Conservation (phyloP, 2,888 invertebrate genomes). For the Kryphioiulus occultus region DNA sequence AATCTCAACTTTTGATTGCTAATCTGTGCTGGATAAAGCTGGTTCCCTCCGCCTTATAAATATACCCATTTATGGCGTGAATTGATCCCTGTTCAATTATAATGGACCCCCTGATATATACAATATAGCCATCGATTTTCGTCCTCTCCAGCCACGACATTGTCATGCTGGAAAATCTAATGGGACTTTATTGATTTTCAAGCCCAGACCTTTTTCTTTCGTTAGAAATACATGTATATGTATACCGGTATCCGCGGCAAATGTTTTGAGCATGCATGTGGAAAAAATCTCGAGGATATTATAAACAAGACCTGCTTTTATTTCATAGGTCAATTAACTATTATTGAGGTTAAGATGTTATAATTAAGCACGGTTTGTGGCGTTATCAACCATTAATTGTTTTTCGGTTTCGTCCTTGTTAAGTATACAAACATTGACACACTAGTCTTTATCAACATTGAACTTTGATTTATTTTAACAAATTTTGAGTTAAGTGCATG, state of each 20-base stretch:
- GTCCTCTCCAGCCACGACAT: conserved; percentile 23
- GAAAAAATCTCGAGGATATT: background rate
- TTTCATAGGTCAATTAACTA: background rate
- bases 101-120: conserved; percentile 23
- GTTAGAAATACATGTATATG: background rate
- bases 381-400: no score
- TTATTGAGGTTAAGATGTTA: background rate
- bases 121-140: conserved; percentile 23
- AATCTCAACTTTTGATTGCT: conserved; percentile 23
- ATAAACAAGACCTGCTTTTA: background rate
- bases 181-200: conserved; percentile 9
- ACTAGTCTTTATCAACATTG: no score
- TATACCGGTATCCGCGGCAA: background rate
- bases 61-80: conserved; percentile 1
- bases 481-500: no score
- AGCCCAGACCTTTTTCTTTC: background rate
- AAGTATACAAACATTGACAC: no score
- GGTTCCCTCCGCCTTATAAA: conserved; percentile 1
- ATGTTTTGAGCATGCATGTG: background rate
- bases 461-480: no score
- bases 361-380: background rate
- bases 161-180: conserved; percentile 8
- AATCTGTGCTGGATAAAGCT: background rate
- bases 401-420: no score
- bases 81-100: conserved; percentile 17